phyloP scores from a whole-genome alignment of 2,888 invertebrate species.

The Syrphus vitripennis region DNA sequence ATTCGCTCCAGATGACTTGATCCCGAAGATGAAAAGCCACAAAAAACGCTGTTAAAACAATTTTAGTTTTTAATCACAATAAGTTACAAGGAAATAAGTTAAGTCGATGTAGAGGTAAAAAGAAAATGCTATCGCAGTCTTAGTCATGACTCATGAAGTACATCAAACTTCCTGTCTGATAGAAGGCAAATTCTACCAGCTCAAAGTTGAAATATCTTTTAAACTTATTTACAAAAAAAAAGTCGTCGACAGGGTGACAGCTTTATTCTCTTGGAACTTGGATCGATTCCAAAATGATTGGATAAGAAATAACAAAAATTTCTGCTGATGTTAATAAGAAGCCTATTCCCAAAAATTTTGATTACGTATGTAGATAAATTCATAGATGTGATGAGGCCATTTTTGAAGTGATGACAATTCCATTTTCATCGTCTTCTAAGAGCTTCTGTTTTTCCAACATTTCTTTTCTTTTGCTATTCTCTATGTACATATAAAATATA shows the following conservation, averaged over 20 bases:
- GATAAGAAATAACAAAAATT: constrained; percentile 38
- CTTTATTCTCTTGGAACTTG: constrained; percentile 32
- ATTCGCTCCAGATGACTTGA: too few relatives aligned
- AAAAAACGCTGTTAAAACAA: too few relatives aligned
- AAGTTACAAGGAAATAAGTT: too few relatives aligned
- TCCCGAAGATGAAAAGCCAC: too few relatives aligned
- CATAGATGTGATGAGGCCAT: constrained; percentile 9
- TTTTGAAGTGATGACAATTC: constrained; percentile 46
- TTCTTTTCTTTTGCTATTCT: neutral
- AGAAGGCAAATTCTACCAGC: neutral
- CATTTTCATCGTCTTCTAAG: constrained; percentile 7
- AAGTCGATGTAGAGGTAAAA: too few relatives aligned
- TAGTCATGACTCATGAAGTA: neutral
- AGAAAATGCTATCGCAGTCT: neutral
- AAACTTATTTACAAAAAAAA: neutral
- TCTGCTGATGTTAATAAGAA: constrained; percentile 45
- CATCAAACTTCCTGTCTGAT: neutral
- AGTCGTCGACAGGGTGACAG: constrained; percentile 17
- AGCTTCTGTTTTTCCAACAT: neutral
- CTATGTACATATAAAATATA: neutral
- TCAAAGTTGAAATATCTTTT: neutral
- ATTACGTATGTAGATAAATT: neutral
- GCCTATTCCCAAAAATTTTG: neutral
- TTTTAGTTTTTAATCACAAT: too few relatives aligned
- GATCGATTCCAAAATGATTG: constrained; percentile 35